These are phyloP conservation scores for Zaprionus camerounensis DNA, from an alignment of 1,140 invertebrate species.

Conservation along the genomic window DNA sequence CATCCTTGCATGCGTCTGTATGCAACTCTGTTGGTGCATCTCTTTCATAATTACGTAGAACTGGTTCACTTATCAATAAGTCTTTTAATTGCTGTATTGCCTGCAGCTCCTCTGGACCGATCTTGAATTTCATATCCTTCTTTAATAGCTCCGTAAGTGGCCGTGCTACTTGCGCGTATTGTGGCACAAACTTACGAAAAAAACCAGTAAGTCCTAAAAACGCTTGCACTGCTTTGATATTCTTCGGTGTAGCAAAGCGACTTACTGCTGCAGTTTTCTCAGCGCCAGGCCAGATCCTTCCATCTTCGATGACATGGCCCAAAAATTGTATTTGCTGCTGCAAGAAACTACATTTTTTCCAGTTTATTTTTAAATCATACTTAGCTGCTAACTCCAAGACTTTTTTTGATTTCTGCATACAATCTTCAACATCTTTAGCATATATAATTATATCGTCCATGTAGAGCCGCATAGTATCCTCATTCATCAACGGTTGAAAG, in stretches of 20 bases:
- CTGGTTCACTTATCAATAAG: too few relatives aligned
- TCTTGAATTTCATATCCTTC: not conserved
- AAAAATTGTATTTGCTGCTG: too few relatives aligned
- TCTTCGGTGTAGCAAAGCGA: not conserved
- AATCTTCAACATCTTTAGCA: too few relatives aligned
- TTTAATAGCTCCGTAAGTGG: conserved; percentile 8
- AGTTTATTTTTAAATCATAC: too few relatives aligned
- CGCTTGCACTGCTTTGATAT: not conserved
- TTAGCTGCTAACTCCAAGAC: too few relatives aligned
- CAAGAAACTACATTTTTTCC: too few relatives aligned
- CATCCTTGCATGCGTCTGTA: not conserved
- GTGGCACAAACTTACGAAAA: conserved; percentile 2
- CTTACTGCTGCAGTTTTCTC: not conserved
- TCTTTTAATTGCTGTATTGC: not conserved
- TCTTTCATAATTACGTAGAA: too few relatives aligned
- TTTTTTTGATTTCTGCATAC: too few relatives aligned
- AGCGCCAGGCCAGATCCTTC: not conserved
- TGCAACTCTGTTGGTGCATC: too few relatives aligned
- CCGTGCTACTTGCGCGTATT: not conserved
- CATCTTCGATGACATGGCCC: not conserved
- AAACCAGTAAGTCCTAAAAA: not conserved
- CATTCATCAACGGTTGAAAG: too few relatives aligned
- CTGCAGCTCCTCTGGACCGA: not conserved
- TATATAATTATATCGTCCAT: too few relatives aligned
- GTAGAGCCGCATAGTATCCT: too few relatives aligned